Base-by-base conservation (phyloP, 2,797 vertebrate species). In the Columba guinea region DNA sequence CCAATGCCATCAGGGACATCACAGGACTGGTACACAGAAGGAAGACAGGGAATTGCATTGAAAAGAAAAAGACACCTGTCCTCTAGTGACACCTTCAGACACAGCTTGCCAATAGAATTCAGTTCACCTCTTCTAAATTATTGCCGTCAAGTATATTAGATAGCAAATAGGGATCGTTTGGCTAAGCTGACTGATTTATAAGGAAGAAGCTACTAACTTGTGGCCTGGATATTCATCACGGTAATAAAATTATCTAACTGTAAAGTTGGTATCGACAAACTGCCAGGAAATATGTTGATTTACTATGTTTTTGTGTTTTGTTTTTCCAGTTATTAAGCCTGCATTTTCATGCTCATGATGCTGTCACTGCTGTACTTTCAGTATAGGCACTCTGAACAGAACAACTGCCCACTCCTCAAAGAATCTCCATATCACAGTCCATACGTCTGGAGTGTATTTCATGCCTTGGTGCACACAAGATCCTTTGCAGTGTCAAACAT, bases 221-320 rank as follows among this genome's bases (percentile, higher is more conserved):
- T 69, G 48, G 53, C 34, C 9, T 62, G 79, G 80, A 60, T 73
- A 74, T 95, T 94, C 32, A 93, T 65, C 46, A 84, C 44, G 52
- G 34, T 64, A 93, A 91, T 94, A 84, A 94, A 96, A 68, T 35
- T 87, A 65, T 91, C 86, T 91, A 48, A 90, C 77, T 96, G 84
- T 85, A 95, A 92, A 62, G 68, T 30, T 62, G 37, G 26, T 77
- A 84, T 75, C 18, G 77, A 95, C 90, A 93, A 97, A 91, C 70
- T 69, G 53, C 73, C 56, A 92, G 70, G 73, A 90, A 91, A 56
- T 35, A 58, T 13, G n/a, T 34, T 68, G 78, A 96, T 85, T 87
- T 87, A 75, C 64, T 78, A 41, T 49, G 48, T 49, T 49, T 24
- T 24, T 49, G 48, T 49, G 48, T 22, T 49, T 49, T 49, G 48